These are phyloP conservation scores for Drosophila hydei DNA, from an alignment of 1,140 invertebrate genomes.

Conservation along the genomic window DNA sequence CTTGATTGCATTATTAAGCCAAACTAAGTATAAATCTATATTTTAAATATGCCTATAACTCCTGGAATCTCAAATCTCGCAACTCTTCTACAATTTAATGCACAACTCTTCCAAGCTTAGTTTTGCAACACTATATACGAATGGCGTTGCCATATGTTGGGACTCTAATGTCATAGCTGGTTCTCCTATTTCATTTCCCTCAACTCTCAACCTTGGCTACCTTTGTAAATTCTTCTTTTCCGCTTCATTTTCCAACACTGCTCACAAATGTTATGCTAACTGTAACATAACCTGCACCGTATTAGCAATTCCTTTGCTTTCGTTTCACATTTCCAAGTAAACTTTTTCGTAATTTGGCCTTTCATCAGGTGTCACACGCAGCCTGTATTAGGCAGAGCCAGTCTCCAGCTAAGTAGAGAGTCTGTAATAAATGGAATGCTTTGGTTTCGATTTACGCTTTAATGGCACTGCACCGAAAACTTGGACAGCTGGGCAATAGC, in stretches of 20 bases:
- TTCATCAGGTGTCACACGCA: neutral
- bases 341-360: neutral
- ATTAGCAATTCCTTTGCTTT: neutral
- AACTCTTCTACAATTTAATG: no score
- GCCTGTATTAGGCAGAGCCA: neutral
- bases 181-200: no score
- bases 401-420: neutral
- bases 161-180: no score
- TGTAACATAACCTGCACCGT: neutral
- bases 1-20: neutral
- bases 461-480: slow-evolving; percentile 9
- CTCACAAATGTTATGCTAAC: neutral
- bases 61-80: no score
- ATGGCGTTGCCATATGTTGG: no score
- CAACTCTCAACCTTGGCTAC: no score
- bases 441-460: slow-evolving; percentile 21
- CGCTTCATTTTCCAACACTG: neutral
- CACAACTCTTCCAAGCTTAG: no score
- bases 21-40: no score
- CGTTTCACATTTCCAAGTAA: neutral
- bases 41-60: no score
- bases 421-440: slow-evolving; percentile 29
- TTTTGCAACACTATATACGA: no score
- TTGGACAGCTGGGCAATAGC: no score
- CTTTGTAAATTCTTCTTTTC: no score